Conservation (phyloP, 2,113 vertebrate species). For the Menura novaehollandiae region DNA sequence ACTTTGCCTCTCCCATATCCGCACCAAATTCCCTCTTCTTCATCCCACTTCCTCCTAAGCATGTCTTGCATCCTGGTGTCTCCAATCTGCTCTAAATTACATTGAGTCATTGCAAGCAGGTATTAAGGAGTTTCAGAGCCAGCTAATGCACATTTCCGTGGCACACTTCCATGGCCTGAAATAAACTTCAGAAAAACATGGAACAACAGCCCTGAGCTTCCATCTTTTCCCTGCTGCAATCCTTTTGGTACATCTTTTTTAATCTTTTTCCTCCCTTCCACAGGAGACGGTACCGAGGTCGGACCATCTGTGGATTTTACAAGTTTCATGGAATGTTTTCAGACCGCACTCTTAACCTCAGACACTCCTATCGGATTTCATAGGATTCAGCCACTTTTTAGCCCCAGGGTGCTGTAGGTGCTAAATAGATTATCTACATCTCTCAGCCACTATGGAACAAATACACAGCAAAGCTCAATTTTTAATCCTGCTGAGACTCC, state of each 20-base stretch:
- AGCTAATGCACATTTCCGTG: background rate
- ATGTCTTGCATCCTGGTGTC: background rate
- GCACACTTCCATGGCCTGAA: background rate
- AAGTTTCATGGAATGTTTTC: slow-evolving; percentile 1
- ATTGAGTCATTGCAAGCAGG: background rate
- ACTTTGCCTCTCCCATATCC: background rate
- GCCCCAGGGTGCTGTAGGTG: background rate
- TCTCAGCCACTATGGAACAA: background rate
- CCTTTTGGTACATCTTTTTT: background rate
- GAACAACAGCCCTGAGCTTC: background rate
- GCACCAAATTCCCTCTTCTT: background rate
- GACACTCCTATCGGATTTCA: slow-evolving; percentile 17
- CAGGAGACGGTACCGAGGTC: background rate
- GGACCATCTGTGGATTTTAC: background rate
- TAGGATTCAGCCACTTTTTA: background rate
- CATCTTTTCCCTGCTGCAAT: background rate
- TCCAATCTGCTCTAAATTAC: background rate
- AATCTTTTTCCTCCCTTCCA: background rate
- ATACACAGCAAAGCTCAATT: background rate
- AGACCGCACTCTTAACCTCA: background rate
- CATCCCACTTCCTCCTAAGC: background rate
- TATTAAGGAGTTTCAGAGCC: background rate
- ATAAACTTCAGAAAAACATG: background rate
- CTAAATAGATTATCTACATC: background rate
- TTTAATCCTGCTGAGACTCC: background rate